These are phyloP conservation scores for Tricholauxania praeusta DNA, from an alignment of 2,888 invertebrate species.

Conservation along the genomic window DNA sequence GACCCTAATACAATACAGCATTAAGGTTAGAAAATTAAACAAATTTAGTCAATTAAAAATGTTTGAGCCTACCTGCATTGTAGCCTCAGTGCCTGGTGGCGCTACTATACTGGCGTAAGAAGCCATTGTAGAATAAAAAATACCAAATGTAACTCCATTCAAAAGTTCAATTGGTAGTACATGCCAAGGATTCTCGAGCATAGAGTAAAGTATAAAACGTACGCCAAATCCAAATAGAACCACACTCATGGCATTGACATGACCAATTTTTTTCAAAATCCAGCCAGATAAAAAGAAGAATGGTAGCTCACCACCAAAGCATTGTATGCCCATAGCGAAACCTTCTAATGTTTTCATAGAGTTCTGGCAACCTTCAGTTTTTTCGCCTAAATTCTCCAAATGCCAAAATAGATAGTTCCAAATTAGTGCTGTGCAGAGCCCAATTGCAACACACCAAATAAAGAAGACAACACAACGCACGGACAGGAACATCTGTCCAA, in stretches of 20 bases:
- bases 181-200: slow-evolving; percentile 84
- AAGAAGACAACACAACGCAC: slow-evolving; percentile 80
- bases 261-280: slow-evolving; percentile 83
- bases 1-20: slow-evolving; percentile 71
- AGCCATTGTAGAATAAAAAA: slow-evolving; percentile 89
- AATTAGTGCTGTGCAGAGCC: slow-evolving; percentile 84
- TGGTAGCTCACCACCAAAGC: slow-evolving; percentile 87
- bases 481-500: slow-evolving; percentile 76
- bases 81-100: slow-evolving; percentile 86
- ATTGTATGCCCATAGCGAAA: slow-evolving; percentile 80
- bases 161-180: slow-evolving; percentile 86
- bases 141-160: slow-evolving; percentile 90
- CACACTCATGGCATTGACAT: slow-evolving; percentile 84
- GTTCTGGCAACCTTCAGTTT: slow-evolving; percentile 65
- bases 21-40: slow-evolving; percentile 16
- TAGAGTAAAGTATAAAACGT: slow-evolving; percentile 85
- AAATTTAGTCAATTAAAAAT: slow-evolving; percentile 39
- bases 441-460: slow-evolving; percentile 84
- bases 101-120: slow-evolving; percentile 88
- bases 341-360: slow-evolving; percentile 83
- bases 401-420: slow-evolving; percentile 93
- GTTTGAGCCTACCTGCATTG: slow-evolving; percentile 76
- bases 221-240: slow-evolving; percentile 84
- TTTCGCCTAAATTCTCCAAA: slow-evolving; percentile 77
- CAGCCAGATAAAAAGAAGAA: slow-evolving; percentile 86